Evolutionary conservation across 2,888 invertebrate species (phyloP), one percentile per base, ranked within the genome.

Genomic region (Leptopilina myrica): DNA sequence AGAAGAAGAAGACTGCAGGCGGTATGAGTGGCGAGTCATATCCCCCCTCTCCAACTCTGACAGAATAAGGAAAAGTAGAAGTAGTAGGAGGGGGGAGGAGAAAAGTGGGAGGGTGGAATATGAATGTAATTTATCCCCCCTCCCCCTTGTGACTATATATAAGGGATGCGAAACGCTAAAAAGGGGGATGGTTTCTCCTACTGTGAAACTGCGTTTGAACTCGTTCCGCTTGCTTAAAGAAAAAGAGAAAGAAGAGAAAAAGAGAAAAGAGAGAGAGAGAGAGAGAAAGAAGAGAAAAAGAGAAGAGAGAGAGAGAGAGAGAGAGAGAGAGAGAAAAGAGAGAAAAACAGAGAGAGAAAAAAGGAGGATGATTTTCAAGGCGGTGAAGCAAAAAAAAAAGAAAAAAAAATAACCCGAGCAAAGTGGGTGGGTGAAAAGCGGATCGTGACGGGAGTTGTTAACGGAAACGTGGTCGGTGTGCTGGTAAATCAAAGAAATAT

Each of bases 401-500:
- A 11, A 46, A 46, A 46, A 46, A 46, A 46, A 46, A 46, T 9
- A 46, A 46, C 7, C 7, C 0, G 9, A 46, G 46, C 9, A 46
- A 9, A 46, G 9, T 46, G 49, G 49, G 9, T 49, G 49, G 49
- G 49, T 9, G 73, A 73, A 73, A 56, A 53, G 33, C 56, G 75
- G 69, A 75, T 82, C 81, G 76, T 78, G 79, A 76, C 76, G 78
- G 78, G 85, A 85, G 84, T 88, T 89, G 88, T 88, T 88, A 89
- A 86, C 85, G 84, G 87, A 84, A 86, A 86, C 83, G 85, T 81
- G 78, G 78, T 81, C 59, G 76, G 81, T 80, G 80, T 80, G 84
- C 78, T 84, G 84, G 83, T 88, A 89, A 89, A 89, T 90, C 90
- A 88, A 90, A 89, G 90, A 90, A 90, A 90, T 89, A 89, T 89